Base-by-base conservation (phyloP, 2,797 vertebrate species). In the Strix occidentalis region DNA sequence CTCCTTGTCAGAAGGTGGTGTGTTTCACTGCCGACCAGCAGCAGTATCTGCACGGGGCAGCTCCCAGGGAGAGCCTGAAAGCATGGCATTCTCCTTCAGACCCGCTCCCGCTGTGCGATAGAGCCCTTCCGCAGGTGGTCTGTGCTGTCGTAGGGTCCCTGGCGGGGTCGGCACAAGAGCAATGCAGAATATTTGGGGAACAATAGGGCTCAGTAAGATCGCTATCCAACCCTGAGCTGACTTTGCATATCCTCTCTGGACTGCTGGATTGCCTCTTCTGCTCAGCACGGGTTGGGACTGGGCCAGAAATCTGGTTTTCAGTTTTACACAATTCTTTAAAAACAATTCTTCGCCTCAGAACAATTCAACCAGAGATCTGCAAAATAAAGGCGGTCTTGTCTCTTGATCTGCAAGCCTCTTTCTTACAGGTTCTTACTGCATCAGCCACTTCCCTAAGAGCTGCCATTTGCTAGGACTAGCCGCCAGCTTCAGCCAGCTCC, bases 221-320 rank as follows among this genome's bases (percentile, higher is more conserved):
- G 35, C 68, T 69, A 6, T 66, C 23, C 84, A 65, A 14, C 87
- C 89, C 87, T 33, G 77, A 56, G 65, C 79, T 89, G 91, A 9
- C 91, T 91, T 45, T 51, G 85, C 64, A 9, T 43, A 43, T 50
- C 93, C 87, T 74, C 72, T 56, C 82, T 35, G 89, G 51, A 20
- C 85, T 70, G 80, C 74, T 90, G 95, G 51, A 29, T 65, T 90
- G 83, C 90, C 77, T 90, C 86, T 90, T 71, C 80, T 87, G 95
- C 95, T 93, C 84, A 85, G 95, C 92, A 90, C 6, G 6, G 70
- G 28, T 41, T 94, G 95, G 71, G 46, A 5, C 84, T 9, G 46
- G 41, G 92, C 93, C 96, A 94, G 74, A 94, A 96, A 90, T 95
- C 70, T 95, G 94, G 74, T 87, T 93, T 89, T 23, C 51, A 87